A percentile compares a stretch with the other conserved stretches of the same genome.
Conservation (phyloP, 2,797 vertebrate genomes). For the Benthosema pterotum region DNA sequence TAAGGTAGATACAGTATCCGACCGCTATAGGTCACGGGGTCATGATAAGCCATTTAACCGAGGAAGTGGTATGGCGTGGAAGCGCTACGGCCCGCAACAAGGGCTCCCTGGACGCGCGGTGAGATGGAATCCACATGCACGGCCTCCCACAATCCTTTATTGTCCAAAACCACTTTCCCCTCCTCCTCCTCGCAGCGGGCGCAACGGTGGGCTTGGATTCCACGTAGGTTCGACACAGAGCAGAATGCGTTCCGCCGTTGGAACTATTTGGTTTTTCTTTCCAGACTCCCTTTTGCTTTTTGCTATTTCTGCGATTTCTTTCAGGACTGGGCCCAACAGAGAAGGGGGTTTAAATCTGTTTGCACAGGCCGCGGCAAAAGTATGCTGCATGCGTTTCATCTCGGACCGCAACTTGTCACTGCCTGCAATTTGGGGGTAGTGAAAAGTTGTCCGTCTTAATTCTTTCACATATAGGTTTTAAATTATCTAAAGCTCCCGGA, state of each 20-base stretch:
- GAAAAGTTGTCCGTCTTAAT: constrained; percentile 38
- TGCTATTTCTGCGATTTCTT: constrained; percentile 55
- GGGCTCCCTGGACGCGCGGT: constrained; percentile 34
- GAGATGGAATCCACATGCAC: constrained; percentile 53
- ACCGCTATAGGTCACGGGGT: constrained; percentile 26
- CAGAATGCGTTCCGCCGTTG: constrained; percentile 42
- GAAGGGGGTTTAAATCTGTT: constrained; percentile 55
- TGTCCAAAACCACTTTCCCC: constrained; percentile 35
- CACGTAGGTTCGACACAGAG: constrained; percentile 41
- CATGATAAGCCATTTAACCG: constrained; percentile 7
- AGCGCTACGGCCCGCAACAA: constrained; percentile 32
- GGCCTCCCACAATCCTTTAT: constrained; percentile 46
- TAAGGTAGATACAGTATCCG: no score
- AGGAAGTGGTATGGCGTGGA: constrained; percentile 41
- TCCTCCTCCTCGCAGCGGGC: constrained; percentile 33
- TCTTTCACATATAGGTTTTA: constrained; percentile 30
- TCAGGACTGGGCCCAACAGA: constrained; percentile 45
- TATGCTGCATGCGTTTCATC: constrained; percentile 55
- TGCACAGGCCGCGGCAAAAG: constrained; percentile 45
- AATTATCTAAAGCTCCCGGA: constrained; percentile 23
- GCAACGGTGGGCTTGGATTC: constrained; percentile 51
- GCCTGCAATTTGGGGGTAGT: constrained; percentile 14
- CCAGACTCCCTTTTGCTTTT: constrained; percentile 36
- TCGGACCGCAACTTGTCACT: constrained; percentile 51
- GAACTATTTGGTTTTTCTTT: constrained; percentile 49